phyloP scores from a whole-genome alignment of 2,888 invertebrate species.

The Lochmaea crataegi region DNA sequence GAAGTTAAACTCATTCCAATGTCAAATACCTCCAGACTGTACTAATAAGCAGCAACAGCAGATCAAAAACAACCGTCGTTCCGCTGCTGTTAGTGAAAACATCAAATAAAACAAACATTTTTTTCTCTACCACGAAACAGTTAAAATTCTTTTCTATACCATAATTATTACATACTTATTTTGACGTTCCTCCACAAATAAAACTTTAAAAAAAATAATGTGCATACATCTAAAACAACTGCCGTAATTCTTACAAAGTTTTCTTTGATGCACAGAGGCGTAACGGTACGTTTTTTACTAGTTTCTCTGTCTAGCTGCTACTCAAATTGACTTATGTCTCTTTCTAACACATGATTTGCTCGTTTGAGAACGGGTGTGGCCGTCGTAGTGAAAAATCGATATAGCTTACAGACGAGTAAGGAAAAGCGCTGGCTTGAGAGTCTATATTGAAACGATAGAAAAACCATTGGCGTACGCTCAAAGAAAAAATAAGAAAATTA shows the following conservation, averaged over 20 bases:
- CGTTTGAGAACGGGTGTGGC: slow-evolving; percentile 26
- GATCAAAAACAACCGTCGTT: no score
- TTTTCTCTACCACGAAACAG: no score
- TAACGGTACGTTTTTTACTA: not conserved
- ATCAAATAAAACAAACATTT: no score
- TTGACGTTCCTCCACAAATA: not conserved
- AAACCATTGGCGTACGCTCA: not conserved
- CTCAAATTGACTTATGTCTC: not conserved
- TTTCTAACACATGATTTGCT: not conserved
- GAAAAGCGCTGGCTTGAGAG: slow-evolving; percentile 4
- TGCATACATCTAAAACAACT: not conserved
- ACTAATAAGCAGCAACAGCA: no score
- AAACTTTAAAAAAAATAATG: not conserved
- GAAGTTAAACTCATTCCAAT: no score
- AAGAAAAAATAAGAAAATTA: no score
- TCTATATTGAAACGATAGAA: not conserved
- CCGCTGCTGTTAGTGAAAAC: no score
- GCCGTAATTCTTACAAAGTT: not conserved
- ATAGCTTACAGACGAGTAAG: slow-evolving; percentile 29
- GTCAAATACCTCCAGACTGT: no score
- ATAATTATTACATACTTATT: not conserved
- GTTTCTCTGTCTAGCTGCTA: not conserved
- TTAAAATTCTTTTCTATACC: not conserved
- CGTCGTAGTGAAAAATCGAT: slow-evolving; percentile 30
- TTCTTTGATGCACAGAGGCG: not conserved